These are phyloP conservation scores for Ascidia mentula DNA, from an alignment of 23 tunicate genomes.

Conservation along the genomic window DNA sequence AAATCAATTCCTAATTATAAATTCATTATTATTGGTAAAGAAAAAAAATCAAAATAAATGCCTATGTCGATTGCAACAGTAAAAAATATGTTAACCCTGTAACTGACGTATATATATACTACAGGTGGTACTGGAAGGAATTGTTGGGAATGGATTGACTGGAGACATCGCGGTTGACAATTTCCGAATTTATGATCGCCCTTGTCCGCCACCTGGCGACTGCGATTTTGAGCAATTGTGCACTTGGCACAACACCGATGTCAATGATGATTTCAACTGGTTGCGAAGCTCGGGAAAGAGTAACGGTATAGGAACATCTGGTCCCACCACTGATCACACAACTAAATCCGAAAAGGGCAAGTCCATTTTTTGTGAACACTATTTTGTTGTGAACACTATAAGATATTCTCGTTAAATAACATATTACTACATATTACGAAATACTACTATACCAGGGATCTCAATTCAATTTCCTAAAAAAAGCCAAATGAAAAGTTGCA, in stretches of 20 bases:
- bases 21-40: too few relatives aligned
- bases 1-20: too few relatives aligned
- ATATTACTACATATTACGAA: too few relatives aligned
- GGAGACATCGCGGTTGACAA: slow-evolving; percentile 71
- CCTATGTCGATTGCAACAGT: too few relatives aligned
- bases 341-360: slow-evolving; percentile 28
- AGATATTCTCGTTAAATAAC: too few relatives aligned
- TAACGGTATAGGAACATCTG: slow-evolving; percentile 16
- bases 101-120: not conserved
- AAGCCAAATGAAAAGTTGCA: too few relatives aligned
- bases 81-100: too few relatives aligned
- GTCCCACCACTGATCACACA: slow-evolving; percentile 67
- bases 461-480: too few relatives aligned
- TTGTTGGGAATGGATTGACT: not conserved
- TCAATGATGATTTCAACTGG: slow-evolving; percentile 48
- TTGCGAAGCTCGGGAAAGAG: slow-evolving; percentile 43
- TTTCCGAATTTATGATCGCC: slow-evolving; percentile 37
- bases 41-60: too few relatives aligned
- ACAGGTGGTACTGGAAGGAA: slow-evolving; percentile 54
- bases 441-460: too few relatives aligned
- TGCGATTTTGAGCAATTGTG: slow-evolving; percentile 60
- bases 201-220: slow-evolving; percentile 49
- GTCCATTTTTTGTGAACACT: too few relatives aligned
- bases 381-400: too few relatives aligned
- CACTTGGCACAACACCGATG: slow-evolving; percentile 59